Base-by-base conservation (phyloP, 2,888 invertebrate species). In the Kryphioiulus occultus region DNA sequence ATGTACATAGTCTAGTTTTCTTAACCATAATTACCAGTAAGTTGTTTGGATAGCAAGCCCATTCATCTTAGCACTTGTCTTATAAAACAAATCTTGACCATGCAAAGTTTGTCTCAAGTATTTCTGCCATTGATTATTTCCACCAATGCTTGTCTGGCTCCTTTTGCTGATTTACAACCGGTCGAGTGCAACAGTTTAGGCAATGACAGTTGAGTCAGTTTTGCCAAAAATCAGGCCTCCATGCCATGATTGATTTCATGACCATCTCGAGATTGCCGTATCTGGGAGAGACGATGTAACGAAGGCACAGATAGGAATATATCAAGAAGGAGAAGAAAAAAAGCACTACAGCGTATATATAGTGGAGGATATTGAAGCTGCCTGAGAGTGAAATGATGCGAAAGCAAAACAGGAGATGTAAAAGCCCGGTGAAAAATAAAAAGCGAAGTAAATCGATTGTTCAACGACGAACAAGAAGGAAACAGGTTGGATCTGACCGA, bases 391-490 rank as follows among this genome's bases (percentile, higher is more conserved):
- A 68, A 68, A 68, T 68, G 68, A 68, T 68, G 68, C 68, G 68
- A 68, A 68, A 68, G 26, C 68, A 68, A 68, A 68, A 68, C 68
- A 68, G 68, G 68, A 68, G 68, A 68, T 68, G 68, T 68, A 68
- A 68, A 59, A 59, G n/a, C 22, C 9, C n/a, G 59, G 19, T 19
- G 22, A 59, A 68, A 68, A 68, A 26, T 68, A 68, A 26, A 68
- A 68, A 68, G 12, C 9, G 5, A 9, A 68, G 26, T 68, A 68
- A 68, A 68, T 68, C 68, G 68, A 68, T 68, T 22, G 68, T 68
- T 68, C 22, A 68, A 68, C 22, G 22, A 26, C 1, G 5, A 68
- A 68, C 68, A 26, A n/a, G 68, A 68, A 26, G 68, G 68, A 68
- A 68, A 68, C 68, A 68, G 68, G 68, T 22, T 68, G 68, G 68